phyloP scores from a whole-genome alignment of 2,113 vertebrate genomes.

The Phrynosoma platyrhinos region DNA sequence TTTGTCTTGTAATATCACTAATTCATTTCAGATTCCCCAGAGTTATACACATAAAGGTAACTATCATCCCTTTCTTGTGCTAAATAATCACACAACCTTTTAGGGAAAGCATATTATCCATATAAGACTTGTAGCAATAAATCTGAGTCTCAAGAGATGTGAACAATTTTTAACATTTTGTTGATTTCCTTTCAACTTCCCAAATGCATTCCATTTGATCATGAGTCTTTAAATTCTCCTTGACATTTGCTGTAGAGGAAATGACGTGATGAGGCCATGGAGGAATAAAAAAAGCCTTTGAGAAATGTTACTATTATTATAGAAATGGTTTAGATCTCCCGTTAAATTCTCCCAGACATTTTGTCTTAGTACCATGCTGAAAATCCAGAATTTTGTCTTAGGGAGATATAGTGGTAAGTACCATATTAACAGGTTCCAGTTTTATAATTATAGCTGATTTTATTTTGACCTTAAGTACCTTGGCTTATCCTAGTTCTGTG shows the following conservation, averaged over 20 bases:
- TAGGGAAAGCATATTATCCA: not conserved
- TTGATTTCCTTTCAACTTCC: not conserved
- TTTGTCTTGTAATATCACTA: slow-evolving; percentile 1
- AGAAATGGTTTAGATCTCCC: not conserved
- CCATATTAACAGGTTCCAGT: not conserved
- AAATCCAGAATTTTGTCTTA: not conserved
- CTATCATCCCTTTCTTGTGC: not conserved
- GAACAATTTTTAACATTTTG: not conserved
- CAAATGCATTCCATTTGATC: not conserved
- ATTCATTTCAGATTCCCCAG: not conserved
- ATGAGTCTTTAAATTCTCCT: not conserved
- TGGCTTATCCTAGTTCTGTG: not conserved
- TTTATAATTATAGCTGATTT: not conserved
- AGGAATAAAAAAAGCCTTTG: not conserved
- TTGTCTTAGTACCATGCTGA: not conserved
- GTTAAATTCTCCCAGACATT: not conserved
- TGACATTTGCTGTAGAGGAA: not conserved
- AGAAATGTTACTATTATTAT: not conserved
- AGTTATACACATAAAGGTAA: slow-evolving; percentile 3
- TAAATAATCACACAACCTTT: not conserved
- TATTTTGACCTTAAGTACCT: too few relatives aligned
- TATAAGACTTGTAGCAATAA: not conserved
- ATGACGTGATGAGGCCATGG: not conserved
- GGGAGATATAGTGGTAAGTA: not conserved
- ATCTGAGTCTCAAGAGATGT: not conserved